A percentile compares a stretch with the other conserved stretches of the same genome.
Evolutionary conservation across 2,113 vertebrate species (phyloP).

Genomic region (Misgurnus anguillicaudatus): DNA sequence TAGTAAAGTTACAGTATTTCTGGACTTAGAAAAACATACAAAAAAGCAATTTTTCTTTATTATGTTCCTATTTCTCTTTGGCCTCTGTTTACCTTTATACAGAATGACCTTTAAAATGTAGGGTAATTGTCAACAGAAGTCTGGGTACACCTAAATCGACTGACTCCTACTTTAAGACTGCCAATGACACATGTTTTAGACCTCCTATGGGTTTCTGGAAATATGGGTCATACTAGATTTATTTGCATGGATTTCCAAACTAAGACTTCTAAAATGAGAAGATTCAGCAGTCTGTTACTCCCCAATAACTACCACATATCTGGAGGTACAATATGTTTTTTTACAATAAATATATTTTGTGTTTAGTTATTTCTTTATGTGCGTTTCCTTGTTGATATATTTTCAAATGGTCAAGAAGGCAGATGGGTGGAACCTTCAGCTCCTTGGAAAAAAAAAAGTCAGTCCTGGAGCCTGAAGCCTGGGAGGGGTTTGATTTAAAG

Average conservation of each 20-base stretch:
- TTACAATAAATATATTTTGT: too few species aligned
- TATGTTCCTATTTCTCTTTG: background rate
- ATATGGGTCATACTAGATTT: conserved; percentile 30
- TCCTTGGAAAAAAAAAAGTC: conserved; percentile 39
- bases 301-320: too few species aligned
- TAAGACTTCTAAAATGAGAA: background rate
- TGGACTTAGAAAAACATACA: too few species aligned
- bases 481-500: conserved; percentile 42
- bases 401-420: conserved; percentile 45
- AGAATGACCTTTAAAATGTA: conserved; percentile 39
- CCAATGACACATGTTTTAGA: background rate
- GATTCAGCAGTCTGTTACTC: too few species aligned
- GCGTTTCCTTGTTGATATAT: background rate
- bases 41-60: background rate
- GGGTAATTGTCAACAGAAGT: conserved; percentile 17
- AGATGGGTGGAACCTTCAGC: conserved; percentile 25
- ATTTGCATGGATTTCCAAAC: background rate
- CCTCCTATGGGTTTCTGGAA: background rate
- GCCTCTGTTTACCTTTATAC: conserved; percentile 47
- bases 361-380: too few species aligned
- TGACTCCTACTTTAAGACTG: background rate
- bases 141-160: background rate
- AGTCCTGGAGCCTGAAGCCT: conserved; percentile 11
- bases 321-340: too few species aligned
- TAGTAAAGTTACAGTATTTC: background rate